Base-by-base conservation (phyloP, 2,888 invertebrate genomes). In the Cecidostiba fungosa region DNA sequence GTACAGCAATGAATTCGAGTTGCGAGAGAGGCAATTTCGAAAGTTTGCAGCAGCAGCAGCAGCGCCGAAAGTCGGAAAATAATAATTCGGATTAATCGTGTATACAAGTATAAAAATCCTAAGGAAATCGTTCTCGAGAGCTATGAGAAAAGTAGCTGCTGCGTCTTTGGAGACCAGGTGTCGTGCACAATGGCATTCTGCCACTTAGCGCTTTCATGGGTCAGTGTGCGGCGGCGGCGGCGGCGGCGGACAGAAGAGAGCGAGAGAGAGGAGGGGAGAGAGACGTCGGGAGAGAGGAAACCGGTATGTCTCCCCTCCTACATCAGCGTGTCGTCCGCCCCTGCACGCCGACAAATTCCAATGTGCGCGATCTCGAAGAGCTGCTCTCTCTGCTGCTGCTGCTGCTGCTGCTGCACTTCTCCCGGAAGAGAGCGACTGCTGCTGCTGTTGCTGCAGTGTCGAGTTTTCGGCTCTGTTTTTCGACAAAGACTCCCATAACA, bases 151-250 rank as follows among this genome's bases (percentile, higher is more conserved):
- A 50, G 39, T 36, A 19, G 36, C 70, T 59, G 70, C 50, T n/a
- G 50, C 43, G 19, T n/a, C 36, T 59, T 80, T 84, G 29, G 72
- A n/a, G 85, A 29, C 86, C 86, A 86, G 86, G 86, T 86, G 86
- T 86, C 82, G 82, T 76, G 74, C 32, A 86, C 85, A 86, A 86
- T 86, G 85, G 82, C 82, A 82, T 86, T 76, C 85, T 79, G 79
- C 86, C 85, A 86, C 85, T 86, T 87, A 81, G 84, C 85, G 77
- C 83, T 79, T 80, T 79, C 76, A 78, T 77, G 74, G 87, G 85
- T 81, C 85, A 70, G 78, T 47, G 69, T 77, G 69, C 69, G 77
- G 47, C 14, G 79, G 59, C 70, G 39, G 82, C 76, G 77, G 36
- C 26, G 16, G 36, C 16, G 8, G 54, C 50, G 50, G 36, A 32